Conservation (phyloP, 2,888 invertebrate genomes). For the Byasa hedistus region DNA sequence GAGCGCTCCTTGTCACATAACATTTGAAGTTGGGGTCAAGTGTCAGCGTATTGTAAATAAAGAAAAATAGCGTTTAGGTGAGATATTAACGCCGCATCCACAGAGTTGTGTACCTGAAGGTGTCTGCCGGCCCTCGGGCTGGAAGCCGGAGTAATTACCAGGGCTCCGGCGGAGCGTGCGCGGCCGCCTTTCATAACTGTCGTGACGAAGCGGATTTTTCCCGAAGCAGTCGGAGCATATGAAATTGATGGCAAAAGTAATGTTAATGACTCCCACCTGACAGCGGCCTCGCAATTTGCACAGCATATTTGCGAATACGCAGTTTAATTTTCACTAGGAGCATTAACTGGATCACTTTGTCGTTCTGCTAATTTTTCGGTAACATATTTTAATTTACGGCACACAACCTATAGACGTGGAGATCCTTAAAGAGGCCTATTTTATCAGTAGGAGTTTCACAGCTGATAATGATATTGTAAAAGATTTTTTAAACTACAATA, state of each 20-base stretch:
- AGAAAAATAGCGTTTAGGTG: no score
- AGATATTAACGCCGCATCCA: constrained; percentile 24
- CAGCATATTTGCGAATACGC: constrained; percentile 14
- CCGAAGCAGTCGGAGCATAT: constrained; percentile 20
- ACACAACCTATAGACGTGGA: no score
- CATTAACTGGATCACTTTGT: constrained; percentile 3
- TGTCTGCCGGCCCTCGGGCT: constrained; percentile 35
- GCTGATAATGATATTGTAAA: no score
- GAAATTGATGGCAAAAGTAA: constrained; percentile 28
- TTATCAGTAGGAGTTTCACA: no score
- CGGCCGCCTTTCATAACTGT: constrained; percentile 48
- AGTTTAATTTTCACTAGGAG: constrained; percentile 5
- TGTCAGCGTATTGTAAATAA: no score
- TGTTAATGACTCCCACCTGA: constrained; percentile 29
- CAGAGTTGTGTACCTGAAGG: not conserved
- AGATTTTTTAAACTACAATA: no score
- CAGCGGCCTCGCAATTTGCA: constrained; percentile 10
- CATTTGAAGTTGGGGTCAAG: no score
- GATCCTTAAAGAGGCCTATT: no score
- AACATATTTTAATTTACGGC: no score
- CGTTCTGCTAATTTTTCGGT: not conserved
- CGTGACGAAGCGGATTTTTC: constrained; percentile 32
- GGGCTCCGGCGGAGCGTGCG: constrained; percentile 44
- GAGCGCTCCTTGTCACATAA: no score
- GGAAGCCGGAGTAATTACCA: constrained; percentile 49